phyloP scores from a whole-genome alignment of 1,140 invertebrate genomes.

The Drosophila prosaltans region DNA sequence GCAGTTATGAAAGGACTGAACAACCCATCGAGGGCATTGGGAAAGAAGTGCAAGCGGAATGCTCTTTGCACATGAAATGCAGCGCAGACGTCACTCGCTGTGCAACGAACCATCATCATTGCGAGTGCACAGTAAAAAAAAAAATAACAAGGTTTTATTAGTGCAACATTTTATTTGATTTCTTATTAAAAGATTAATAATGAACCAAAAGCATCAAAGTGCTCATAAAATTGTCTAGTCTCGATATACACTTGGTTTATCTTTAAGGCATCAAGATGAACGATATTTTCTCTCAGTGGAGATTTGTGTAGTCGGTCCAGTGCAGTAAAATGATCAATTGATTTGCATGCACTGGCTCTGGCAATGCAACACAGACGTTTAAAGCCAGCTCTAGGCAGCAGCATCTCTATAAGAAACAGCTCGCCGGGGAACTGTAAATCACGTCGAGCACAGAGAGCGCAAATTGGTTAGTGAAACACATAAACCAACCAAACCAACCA shows the following conservation, averaged over 20 bases:
- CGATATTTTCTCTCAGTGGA: neutral
- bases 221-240: neutral
- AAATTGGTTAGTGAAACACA: constrained; percentile 75
- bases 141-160: neutral
- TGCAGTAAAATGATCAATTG: constrained; percentile 69
- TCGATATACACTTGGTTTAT: too few relatives aligned
- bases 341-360: constrained; percentile 59
- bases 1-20: constrained; percentile 23
- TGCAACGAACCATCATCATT: constrained; percentile 44
- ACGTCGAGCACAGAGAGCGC: constrained; percentile 72
- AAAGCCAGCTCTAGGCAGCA: constrained; percentile 23
- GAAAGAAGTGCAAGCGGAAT: constrained; percentile 39
- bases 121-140: constrained; percentile 21
- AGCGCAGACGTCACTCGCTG: constrained; percentile 37
- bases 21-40: constrained; percentile 4
- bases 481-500: constrained; percentile 40
- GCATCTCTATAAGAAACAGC: constrained; percentile 44
- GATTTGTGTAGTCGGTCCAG: neutral
- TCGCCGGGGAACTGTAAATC: constrained; percentile 78
- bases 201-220: neutral
- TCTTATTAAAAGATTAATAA: neutral
- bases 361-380: constrained; percentile 16
- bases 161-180: neutral
- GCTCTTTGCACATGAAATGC: constrained; percentile 62
- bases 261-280: neutral